These are phyloP conservation scores for Pangasius krempfi DNA, from an alignment of 2,797 vertebrate genomes.

Conservation along the genomic window DNA sequence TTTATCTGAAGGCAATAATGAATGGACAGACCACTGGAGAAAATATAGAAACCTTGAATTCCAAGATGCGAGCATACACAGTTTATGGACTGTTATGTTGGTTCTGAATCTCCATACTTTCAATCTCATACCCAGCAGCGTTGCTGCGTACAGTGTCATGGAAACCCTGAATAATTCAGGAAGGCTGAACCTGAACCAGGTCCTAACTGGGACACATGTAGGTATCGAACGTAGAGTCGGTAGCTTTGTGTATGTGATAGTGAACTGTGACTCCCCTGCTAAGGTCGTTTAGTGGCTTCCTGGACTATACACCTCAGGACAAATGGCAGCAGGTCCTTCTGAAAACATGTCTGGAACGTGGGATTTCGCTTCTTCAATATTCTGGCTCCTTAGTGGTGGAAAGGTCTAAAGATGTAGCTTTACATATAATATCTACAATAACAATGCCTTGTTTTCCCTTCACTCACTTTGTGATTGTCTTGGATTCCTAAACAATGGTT, in stretches of 20 bases:
- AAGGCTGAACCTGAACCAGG: slow-evolving; percentile 48
- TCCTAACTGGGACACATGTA: slow-evolving; percentile 38
- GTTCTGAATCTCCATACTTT: not conserved
- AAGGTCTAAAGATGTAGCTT: not conserved
- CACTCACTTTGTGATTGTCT: not conserved
- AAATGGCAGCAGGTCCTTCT: not conserved
- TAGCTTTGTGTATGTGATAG: slow-evolving; percentile 13
- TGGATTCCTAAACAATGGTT: not conserved
- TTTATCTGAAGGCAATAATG: slow-evolving; percentile 11
- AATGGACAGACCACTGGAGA: slow-evolving; percentile 18
- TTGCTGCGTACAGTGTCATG: slow-evolving; percentile 25
- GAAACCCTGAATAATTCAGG: slow-evolving; percentile 60
- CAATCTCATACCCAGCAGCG: slow-evolving; percentile 2
- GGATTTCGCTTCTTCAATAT: not conserved
- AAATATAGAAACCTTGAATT: slow-evolving; percentile 15
- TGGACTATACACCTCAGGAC: not conserved
- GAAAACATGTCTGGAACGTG: not conserved
- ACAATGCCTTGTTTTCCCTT: not conserved
- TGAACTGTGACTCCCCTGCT: not conserved
- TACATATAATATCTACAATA: not conserved
- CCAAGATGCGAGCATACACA: not conserved
- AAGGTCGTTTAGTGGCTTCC: not conserved
- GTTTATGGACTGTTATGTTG: not conserved
- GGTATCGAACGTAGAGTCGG: slow-evolving; percentile 2
- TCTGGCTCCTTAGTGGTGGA: not conserved